Evolutionary conservation across 2,797 vertebrate species (phyloP).

Genomic region (Bryconaethiops microstoma): DNA sequence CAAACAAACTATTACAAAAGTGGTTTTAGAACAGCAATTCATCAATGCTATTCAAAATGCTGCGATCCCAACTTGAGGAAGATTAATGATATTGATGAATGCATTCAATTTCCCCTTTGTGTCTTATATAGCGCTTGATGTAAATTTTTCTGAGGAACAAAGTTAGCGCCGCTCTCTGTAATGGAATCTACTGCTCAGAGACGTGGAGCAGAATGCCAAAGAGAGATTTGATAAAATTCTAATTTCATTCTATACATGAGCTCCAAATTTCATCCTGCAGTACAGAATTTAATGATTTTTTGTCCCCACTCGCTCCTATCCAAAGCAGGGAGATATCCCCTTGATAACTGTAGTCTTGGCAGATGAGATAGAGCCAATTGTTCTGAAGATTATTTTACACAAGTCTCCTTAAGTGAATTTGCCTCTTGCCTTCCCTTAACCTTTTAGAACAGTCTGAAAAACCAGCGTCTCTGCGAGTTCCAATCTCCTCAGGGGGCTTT

Average conservation of each 20-base stretch:
- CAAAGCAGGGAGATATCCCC: conserved; percentile 61
- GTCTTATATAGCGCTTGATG: conserved; percentile 62
- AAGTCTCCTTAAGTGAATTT: conserved; percentile 74
- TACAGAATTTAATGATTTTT: conserved; percentile 71
- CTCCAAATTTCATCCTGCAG: conserved; percentile 72
- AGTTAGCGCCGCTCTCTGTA: conserved; percentile 56
- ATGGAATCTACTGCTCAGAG: conserved; percentile 49
- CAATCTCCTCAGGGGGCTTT: conserved; percentile 68
- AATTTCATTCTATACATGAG: conserved; percentile 64
- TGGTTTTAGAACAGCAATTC: conserved; percentile 48
- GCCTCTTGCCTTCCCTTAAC: conserved; percentile 80
- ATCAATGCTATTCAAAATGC: conserved; percentile 38
- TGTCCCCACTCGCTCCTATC: conserved; percentile 29
- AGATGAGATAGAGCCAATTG: conserved; percentile 75
- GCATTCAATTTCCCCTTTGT: conserved; percentile 51
- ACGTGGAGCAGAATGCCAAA: conserved; percentile 70
- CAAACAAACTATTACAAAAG: conserved; percentile 58
- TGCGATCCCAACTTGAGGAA: conserved; percentile 62
- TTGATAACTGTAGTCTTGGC: conserved; percentile 70
- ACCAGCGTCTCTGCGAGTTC: conserved; percentile 66
- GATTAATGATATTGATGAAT: conserved; percentile 65
- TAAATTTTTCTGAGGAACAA: conserved; percentile 53
- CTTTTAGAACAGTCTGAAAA: conserved; percentile 71
- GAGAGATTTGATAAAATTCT: conserved; percentile 65
- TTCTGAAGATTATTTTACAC: conserved; percentile 77